These are phyloP conservation scores for Temnothorax nylanderi DNA, from an alignment of 1,140 invertebrate species.

Conservation along the genomic window DNA sequence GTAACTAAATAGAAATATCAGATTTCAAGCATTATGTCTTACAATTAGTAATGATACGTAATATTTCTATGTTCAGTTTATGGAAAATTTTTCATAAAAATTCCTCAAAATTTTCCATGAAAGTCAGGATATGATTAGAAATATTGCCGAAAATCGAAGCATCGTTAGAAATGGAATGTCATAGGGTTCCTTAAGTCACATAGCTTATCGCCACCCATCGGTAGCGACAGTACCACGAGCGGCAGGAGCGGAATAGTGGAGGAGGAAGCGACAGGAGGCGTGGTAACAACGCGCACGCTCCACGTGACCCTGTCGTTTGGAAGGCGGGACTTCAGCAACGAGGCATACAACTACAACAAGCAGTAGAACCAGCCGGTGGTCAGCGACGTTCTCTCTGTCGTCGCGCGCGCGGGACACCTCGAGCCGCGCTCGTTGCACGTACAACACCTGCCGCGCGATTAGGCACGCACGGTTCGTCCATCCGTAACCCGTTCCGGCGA, in stretches of 20 bases:
- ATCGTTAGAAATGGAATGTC: constrained; percentile 17
- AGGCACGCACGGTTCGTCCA: constrained; percentile 55
- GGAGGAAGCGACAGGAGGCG: constrained; percentile 76
- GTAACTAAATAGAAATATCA: neutral
- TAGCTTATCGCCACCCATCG: constrained; percentile 41
- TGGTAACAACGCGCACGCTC: constrained; percentile 81
- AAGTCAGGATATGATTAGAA: neutral
- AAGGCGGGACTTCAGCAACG: constrained; percentile 79
- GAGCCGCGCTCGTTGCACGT: constrained; percentile 71
- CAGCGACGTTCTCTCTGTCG: constrained; percentile 71
- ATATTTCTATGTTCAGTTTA: neutral
- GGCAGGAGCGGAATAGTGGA: constrained; percentile 22
- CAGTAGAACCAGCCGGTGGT: constrained; percentile 72
- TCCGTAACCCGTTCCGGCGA: constrained; percentile 58
- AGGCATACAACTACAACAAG: constrained; percentile 67
- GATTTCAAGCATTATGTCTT: neutral
- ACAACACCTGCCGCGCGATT: constrained; percentile 71
- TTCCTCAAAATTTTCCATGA: neutral
- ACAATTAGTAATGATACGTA: neutral
- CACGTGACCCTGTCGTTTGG: constrained; percentile 75
- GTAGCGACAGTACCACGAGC: constrained; percentile 33
- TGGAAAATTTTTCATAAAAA: neutral
- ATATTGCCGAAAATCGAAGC: neutral
- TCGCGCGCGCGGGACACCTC: constrained; percentile 68
- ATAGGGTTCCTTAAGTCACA: constrained; percentile 4